Evolutionary conservation across 1,140 invertebrate species (phyloP).

Genomic region (Streblospio benedicti): DNA sequence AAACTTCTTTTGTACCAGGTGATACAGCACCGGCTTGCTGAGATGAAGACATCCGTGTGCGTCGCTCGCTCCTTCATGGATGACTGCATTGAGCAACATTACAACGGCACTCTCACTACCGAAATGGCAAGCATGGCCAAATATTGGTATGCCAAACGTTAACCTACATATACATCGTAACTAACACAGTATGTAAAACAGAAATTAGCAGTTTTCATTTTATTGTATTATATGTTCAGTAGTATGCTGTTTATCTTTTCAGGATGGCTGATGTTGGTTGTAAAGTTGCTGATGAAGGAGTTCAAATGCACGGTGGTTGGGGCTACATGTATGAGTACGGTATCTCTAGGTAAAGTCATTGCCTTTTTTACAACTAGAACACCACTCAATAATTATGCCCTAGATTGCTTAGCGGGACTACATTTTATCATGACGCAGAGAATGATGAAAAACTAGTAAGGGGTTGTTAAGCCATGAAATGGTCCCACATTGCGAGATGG

Average conservation of each 20-base stretch:
- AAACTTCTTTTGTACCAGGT: too few relatives aligned
- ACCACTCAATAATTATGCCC: too few relatives aligned
- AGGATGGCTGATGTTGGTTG: constrained; percentile 49
- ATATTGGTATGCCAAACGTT: constrained; percentile 49
- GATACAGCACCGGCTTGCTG: constrained; percentile 51
- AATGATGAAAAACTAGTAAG: too few relatives aligned
- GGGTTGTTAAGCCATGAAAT: too few relatives aligned
- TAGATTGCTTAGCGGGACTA: too few relatives aligned
- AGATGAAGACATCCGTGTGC: constrained; percentile 49
- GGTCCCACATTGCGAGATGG: too few relatives aligned
- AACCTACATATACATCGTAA: too few relatives aligned
- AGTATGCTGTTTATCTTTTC: too few relatives aligned
- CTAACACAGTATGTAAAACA: too few relatives aligned
- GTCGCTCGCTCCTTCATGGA: constrained; percentile 48
- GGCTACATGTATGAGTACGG: constrained; percentile 53
- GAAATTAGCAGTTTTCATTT: constrained; percentile 13
- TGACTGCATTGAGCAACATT: constrained; percentile 46
- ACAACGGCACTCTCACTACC: constrained; percentile 37
- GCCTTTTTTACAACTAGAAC: too few relatives aligned
- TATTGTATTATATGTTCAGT: constrained; percentile 1
- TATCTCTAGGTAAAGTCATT: constrained; percentile 44
- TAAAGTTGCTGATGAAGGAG: constrained; percentile 42
- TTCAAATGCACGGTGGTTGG: constrained; percentile 51
- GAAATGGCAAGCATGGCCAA: constrained; percentile 50
- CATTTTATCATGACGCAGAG: too few relatives aligned